phyloP scores from a whole-genome alignment of 2,113 vertebrate genomes.

The Apaloderma vittatum region DNA sequence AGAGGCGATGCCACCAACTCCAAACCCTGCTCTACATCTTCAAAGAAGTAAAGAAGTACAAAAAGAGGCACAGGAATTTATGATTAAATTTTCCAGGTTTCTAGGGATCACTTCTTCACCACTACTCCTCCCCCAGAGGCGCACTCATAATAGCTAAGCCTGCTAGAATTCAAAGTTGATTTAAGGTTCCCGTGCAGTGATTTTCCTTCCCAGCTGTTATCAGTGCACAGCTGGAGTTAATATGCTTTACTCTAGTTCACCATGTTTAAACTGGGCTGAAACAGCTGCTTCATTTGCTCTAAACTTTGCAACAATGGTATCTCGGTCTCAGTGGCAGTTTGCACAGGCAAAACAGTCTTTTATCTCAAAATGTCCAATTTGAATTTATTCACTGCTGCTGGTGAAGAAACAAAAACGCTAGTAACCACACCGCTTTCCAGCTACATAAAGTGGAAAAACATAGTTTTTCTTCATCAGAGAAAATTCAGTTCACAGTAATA shows the following conservation, averaged over 20 bases:
- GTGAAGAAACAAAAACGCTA: background rate
- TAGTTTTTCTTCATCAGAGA: background rate
- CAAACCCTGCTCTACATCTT: background rate
- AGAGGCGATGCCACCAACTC: accelerated
- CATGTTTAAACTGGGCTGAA: conserved; percentile 48
- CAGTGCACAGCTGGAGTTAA: conserved; percentile 58
- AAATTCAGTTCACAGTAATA: background rate
- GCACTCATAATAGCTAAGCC: background rate
- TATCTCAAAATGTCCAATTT: conserved; percentile 12
- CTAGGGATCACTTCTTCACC: background rate
- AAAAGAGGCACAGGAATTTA: background rate
- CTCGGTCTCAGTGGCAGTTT: conserved; percentile 19
- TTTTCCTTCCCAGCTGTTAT: conserved; percentile 50
- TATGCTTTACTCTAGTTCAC: conserved; percentile 35
- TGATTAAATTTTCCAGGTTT: background rate
- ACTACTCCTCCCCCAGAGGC: background rate
- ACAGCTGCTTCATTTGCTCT: conserved; percentile 53
- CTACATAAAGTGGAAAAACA: background rate
- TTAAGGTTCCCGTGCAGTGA: conserved; percentile 2
- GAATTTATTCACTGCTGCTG: background rate
- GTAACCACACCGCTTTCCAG: background rate
- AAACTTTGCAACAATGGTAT: conserved; percentile 35
- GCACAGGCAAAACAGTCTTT: conserved; percentile 2
- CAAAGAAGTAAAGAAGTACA: background rate
- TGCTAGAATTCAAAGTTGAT: conserved; percentile 11